Evolutionary conservation across 2,888 invertebrate genomes (phyloP).

Genomic region (Drosophila paracracens): DNA sequence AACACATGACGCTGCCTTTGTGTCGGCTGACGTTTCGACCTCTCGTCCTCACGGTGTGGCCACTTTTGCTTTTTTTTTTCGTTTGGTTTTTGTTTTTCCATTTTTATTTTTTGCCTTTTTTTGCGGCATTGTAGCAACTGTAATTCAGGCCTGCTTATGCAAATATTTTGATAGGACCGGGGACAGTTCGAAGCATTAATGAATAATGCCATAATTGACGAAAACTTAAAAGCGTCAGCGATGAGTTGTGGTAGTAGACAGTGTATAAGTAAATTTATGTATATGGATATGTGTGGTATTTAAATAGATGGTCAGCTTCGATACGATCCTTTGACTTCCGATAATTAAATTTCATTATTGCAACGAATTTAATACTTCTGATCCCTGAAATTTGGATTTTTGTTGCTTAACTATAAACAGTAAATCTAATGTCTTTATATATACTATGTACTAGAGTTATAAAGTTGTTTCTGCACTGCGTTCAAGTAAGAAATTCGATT

Average conservation of each 20-base stretch:
- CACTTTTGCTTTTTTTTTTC: conserved; percentile 24
- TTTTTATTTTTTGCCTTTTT: conserved; percentile 7
- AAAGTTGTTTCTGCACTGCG: not conserved
- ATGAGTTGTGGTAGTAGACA: conserved; percentile 31
- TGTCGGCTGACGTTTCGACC: conserved; percentile 31
- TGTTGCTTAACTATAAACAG: not conserved
- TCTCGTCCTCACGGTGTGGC: conserved; percentile 11
- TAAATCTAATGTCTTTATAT: not conserved
- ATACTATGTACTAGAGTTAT: not conserved
- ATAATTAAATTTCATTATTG: not conserved
- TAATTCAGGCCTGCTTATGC: conserved; percentile 70
- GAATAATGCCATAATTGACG: conserved; percentile 46
- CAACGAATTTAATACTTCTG: not conserved
- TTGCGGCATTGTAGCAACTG: conserved; percentile 52
- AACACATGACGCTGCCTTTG: conserved; percentile 69
- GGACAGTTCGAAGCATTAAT: conserved; percentile 49
- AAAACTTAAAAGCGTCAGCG: conserved; percentile 30
- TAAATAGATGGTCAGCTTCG: not conserved
- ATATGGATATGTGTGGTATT: not conserved
- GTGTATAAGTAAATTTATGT: not conserved
- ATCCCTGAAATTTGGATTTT: not conserved
- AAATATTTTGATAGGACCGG: conserved; percentile 69
- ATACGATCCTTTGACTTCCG: not conserved
- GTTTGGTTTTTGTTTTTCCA: not conserved
- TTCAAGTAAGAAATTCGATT: not conserved